phyloP scores from a whole-genome alignment of 2,113 vertebrate species.

The Neogale vison region DNA sequence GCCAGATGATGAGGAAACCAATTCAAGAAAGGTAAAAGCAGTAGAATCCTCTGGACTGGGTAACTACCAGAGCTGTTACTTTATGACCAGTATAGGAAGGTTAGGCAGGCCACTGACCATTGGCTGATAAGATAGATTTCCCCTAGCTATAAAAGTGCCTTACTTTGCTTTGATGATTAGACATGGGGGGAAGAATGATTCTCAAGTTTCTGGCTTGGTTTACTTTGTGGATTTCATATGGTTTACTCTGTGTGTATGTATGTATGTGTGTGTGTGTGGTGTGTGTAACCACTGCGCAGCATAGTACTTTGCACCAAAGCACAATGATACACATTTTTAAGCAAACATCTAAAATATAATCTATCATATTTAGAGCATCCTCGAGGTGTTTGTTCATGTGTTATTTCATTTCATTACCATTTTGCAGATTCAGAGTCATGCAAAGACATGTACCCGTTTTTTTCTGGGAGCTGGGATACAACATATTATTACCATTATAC shows the following conservation, averaged over 20 bases:
- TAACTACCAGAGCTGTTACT: background rate
- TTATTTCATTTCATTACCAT: background rate
- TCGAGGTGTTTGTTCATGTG: background rate
- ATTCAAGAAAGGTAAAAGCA: background rate
- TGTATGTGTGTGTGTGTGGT: background rate
- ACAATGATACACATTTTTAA: background rate
- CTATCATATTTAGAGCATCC: background rate
- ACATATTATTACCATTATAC: background rate
- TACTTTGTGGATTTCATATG: background rate
- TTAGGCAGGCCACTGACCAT: background rate
- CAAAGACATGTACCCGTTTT: background rate
- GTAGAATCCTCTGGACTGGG: background rate
- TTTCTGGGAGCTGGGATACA: background rate
- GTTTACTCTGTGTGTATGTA: background rate
- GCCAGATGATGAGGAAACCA: background rate
- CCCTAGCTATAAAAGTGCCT: background rate
- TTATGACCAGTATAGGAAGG: background rate
- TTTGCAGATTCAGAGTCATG: background rate
- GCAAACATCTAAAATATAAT: background rate
- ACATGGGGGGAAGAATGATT: background rate
- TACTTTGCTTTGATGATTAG: background rate
- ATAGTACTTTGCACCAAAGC: background rate
- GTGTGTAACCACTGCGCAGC: background rate
- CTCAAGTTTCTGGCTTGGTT: background rate
- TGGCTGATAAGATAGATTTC: background rate